Conservation (phyloP, 2,113 vertebrate genomes). For the Leptodactylus fuscus region DNA sequence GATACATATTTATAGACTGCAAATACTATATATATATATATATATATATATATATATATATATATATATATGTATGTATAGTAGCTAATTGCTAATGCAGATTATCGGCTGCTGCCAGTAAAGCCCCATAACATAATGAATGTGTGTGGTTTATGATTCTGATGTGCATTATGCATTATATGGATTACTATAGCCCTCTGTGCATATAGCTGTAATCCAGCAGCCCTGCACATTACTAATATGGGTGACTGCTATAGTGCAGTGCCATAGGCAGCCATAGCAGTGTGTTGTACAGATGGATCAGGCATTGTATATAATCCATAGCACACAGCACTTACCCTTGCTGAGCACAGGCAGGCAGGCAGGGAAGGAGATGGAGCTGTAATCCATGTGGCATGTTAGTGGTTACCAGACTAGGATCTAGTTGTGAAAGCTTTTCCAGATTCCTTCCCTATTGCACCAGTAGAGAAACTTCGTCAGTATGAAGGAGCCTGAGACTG, state of each 20-base stretch:
- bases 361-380: conserved; percentile 54
- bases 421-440: conserved; percentile 33
- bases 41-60: not conserved
- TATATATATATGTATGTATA: not conserved
- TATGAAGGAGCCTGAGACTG: conserved; percentile 43
- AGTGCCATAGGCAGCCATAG: not conserved
- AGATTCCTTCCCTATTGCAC: conserved; percentile 30
- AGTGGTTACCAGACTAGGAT: conserved; percentile 60
- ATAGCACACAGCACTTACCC: conserved; percentile 34
- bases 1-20: too few species aligned
- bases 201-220: not conserved
- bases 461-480: conserved; percentile 28
- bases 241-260: too few species aligned
- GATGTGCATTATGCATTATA: not conserved
- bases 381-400: conserved; percentile 73
- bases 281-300: conserved; percentile 15
- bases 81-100: not conserved
- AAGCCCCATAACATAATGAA: not conserved
- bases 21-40: not conserved
- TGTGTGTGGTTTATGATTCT: not conserved
- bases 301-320: not conserved
- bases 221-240: not conserved
- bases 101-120: not conserved
- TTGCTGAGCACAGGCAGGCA: conserved; percentile 30
- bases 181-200: not conserved